These are phyloP conservation scores for Microdon myrmicae DNA, from an alignment of 2,888 invertebrate species.

Conservation along the genomic window DNA sequence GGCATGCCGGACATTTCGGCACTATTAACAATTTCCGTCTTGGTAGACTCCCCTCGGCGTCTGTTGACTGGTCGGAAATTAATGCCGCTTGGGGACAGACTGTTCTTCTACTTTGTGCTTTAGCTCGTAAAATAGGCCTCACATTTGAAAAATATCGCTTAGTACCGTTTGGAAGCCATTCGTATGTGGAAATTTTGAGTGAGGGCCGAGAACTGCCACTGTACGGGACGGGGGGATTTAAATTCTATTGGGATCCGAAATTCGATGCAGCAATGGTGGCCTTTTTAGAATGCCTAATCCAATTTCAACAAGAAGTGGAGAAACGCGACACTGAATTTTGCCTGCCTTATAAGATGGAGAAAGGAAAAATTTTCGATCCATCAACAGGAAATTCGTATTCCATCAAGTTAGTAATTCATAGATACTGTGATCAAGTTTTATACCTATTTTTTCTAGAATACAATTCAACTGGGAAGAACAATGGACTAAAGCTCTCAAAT, in stretches of 20 bases:
- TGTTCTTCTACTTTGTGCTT: conserved; percentile 86
- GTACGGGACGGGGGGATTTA: conserved; percentile 92
- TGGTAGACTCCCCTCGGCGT: conserved; percentile 90
- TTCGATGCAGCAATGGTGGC: conserved; percentile 96
- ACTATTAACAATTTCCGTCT: conserved; percentile 97
- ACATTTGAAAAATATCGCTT: conserved; percentile 88
- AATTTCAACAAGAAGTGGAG: conserved; percentile 93
- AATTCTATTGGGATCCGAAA: conserved; percentile 93
- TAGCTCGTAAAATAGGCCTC: conserved; percentile 90
- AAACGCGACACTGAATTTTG: conserved; percentile 88
- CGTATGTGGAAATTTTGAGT: conserved; percentile 85
- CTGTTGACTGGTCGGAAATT: conserved; percentile 98
- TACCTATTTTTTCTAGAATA: conserved; percentile 76
- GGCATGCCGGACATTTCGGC: conserved; percentile 93
- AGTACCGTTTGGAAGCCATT: conserved; percentile 97
- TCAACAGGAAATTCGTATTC: conserved; percentile 88
- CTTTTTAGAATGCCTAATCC: conserved; percentile 93
- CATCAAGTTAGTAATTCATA: conserved; percentile 73
- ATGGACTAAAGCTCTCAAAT: conserved; percentile 99
- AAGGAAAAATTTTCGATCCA: conserved; percentile 93
- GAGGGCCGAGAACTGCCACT: conserved; percentile 84
- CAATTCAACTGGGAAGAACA: conserved; percentile 99
- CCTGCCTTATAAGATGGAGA: conserved; percentile 91
- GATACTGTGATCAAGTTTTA: no score
- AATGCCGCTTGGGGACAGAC: conserved; percentile 99